These are phyloP conservation scores for Eumeta japonica DNA, from an alignment of 1,140 invertebrate species.

Conservation along the genomic window DNA sequence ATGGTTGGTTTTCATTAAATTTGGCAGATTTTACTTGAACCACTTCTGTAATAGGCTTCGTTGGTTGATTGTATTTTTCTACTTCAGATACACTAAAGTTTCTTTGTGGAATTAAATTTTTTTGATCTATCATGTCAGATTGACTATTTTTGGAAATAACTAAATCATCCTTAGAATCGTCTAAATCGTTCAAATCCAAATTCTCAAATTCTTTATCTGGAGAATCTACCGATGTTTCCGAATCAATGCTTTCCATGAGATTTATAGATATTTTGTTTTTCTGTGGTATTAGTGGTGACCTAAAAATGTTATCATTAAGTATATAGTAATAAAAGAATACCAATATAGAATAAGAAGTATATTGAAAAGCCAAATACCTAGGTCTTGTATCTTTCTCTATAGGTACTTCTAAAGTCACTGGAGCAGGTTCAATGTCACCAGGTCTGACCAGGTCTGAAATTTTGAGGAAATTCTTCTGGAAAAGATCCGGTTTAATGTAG, in stretches of 20 bases:
- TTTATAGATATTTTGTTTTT: conserved; percentile 57
- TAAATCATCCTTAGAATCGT: conserved; percentile 36
- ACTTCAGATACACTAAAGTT: too few species aligned
- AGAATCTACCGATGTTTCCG: conserved; percentile 52
- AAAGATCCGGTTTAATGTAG: conserved; percentile 58
- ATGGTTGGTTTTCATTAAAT: conserved; percentile 19
- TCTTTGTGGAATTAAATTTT: too few species aligned
- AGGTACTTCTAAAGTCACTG: conserved; percentile 21
- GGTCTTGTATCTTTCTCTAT: conserved; percentile 24
- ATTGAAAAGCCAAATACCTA: too few species aligned
- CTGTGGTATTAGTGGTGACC: conserved; percentile 46
- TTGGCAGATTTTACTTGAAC: conserved; percentile 20
- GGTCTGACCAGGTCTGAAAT: conserved; percentile 52
- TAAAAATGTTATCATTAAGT: conserved; percentile 19
- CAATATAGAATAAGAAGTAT: too few species aligned
- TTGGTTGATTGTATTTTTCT: too few species aligned
- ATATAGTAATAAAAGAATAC: too few species aligned
- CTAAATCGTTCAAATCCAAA: conserved; percentile 42
- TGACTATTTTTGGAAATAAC: too few species aligned
- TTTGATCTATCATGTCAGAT: too few species aligned
- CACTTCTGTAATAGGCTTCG: too few species aligned
- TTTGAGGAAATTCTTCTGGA: conserved; percentile 54
- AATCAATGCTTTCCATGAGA: conserved; percentile 55
- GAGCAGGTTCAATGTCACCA: conserved; percentile 33
- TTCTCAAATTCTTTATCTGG: conserved; percentile 49